These are phyloP conservation scores for Parambassis ranga DNA, from an alignment of 2,797 vertebrate species.

Conservation along the genomic window DNA sequence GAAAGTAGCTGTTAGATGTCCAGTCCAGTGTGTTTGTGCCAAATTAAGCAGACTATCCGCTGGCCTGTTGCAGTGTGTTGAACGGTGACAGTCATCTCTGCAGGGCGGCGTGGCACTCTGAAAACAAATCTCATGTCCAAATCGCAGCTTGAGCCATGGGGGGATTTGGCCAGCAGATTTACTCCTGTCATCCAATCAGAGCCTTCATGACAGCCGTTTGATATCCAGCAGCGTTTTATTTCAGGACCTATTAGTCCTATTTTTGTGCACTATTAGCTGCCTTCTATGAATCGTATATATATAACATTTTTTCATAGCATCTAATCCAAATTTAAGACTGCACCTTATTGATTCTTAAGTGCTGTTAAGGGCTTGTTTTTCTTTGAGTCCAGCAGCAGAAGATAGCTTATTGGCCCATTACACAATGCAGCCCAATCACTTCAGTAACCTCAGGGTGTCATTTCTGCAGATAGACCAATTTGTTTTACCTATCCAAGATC, in stretches of 20 bases:
- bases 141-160: conserved; percentile 62
- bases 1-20: not conserved
- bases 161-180: conserved; percentile 71
- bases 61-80: conserved; percentile 9
- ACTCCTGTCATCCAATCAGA: conserved; percentile 71
- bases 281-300: conserved; percentile 37
- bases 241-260: conserved; percentile 20
- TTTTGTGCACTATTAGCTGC: conserved; percentile 12
- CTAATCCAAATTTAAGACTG: too few species aligned
- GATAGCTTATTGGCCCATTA: too few species aligned
- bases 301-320: too few species aligned
- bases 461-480: too few species aligned
- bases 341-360: too few species aligned
- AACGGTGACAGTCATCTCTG: conserved; percentile 26
- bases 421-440: too few species aligned
- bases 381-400: too few species aligned
- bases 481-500: too few species aligned
- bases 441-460: too few species aligned
- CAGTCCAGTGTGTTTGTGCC: conserved; percentile 3
- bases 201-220: conserved; percentile 4
- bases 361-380: too few species aligned
- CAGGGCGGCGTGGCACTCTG: conserved; percentile 44
- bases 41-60: not conserved
- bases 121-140: conserved; percentile 61
- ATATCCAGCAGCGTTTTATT: conserved; percentile 46